Base-by-base conservation (phyloP, 1,140 invertebrate genomes). In the Pygmarrhopalites habei region DNA sequence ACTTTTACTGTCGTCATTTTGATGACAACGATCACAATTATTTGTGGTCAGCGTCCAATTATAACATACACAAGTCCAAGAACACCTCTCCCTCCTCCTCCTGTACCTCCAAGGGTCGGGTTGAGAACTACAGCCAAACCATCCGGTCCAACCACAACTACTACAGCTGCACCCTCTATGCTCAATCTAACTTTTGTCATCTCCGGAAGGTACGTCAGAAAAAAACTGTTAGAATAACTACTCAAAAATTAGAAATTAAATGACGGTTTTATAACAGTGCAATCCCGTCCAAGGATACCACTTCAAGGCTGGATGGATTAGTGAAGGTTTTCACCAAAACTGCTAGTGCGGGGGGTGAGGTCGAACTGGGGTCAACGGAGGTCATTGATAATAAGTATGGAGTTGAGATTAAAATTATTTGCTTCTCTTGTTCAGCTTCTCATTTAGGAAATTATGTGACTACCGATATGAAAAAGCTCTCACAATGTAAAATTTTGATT, bases 261-360 rank as follows among this genome's bases (percentile, higher is more conserved):
- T 1, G 26, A 12, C 12, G 10, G 21, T 0, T 4, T 44, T 35
- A 41, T 28, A 1, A n/a, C 7, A 61, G 60, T n/a, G 39, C 52
- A 39, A 30, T 61, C n/a, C 49, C 49, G 3, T 39, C 49, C 12
- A 61, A 61, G 28, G 64, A 65, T 19, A 60, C 14, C 0, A 43
- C 61, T 41, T n/a, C 25, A 14, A 29, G 41, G 25, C 59, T 47
- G 15, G 64, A 66, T 56, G 49, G 58, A 15, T 66, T 62, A 26
- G 44, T 66, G 1, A 61, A 62, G 30, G 64, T 66, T 14, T 58
- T 52, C 44, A 47, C 15, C n/a, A 53, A 32, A 21, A 44, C 47
- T 19, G 23, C 23, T 14, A 21, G 32, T 10, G 23, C 44, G 28
- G 17, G 32, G 1, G 60, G 46, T 4, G 25, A 62, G 28, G n/a